Evolutionary conservation across 2,888 invertebrate genomes (phyloP), one percentile per base, ranked within the genome.

Genomic region (Acanthoscelides obtectus): DNA sequence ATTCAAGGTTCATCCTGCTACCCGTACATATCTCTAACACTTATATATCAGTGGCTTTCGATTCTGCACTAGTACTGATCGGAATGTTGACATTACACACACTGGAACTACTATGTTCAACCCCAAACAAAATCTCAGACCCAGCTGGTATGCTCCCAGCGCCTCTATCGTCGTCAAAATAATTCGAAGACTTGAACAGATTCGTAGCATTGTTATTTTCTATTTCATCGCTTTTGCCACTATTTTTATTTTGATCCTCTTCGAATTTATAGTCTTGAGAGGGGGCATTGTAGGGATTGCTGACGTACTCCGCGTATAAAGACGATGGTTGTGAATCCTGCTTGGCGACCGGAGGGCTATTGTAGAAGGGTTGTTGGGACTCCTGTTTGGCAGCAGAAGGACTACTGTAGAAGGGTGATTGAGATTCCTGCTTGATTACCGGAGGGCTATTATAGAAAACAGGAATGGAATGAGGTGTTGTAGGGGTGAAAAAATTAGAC

Each of bases 131-230:
- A 77, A 89, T 88, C 78, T 92, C 92, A 0, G 91, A 89, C 0
- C 90, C 90, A 0, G 88, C 88, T 4, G 89, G 89, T 74, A 88
- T 87, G 73, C 82, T 81, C 73, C 83, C 84, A 17, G 71, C 45
- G 27, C 87, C 87, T 66, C 87, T 87, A 66, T 87, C 87, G 2
- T 86, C 86, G 0, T 87, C 87, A 79, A 92, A 92, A 81, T 92
- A 92, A 80, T 89, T 91, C 0, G 91, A 87, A 77, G 91, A 91
- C 76, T 89, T 89, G 78, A 90, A 90, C 73, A 89, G 78, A 68
- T 79, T 75, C 22, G 73, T 73, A 8, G 72, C 69, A 27, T 74
- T 70, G 63, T 74, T 74, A 22, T 71, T 64, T 27, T 70, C 68
- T 0, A 27, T 64, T 20, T 66, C 69, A 22, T 71, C 72, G 69